phyloP scores from a whole-genome alignment of 2,888 invertebrate species.

The Amphimallon solstitiale region DNA sequence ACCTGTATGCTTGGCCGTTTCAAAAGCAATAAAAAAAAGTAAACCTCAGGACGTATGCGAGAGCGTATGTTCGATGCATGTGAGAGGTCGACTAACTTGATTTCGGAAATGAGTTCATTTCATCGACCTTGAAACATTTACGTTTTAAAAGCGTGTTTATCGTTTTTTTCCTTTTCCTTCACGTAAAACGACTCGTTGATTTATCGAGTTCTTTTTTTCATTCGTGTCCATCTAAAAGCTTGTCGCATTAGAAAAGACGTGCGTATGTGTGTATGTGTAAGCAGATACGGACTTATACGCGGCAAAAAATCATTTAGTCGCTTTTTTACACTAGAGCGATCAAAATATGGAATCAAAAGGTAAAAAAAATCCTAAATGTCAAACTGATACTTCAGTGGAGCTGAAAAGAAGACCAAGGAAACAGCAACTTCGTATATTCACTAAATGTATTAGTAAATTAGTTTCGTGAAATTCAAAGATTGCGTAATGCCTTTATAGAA shows the following conservation, averaged over 20 bases:
- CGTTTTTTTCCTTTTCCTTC: conserved; percentile 15
- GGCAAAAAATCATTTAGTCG: conserved; percentile 5
- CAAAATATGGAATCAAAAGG: conserved; percentile 8
- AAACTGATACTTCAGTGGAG: background rate
- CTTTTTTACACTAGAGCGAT: conserved; percentile 4
- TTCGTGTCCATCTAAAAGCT: background rate
- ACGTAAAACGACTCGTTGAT: background rate
- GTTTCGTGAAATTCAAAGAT: conserved; percentile 9
- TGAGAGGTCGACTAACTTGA: conserved; percentile 39
- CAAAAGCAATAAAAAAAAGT: conserved; percentile 24
- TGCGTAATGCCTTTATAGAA: conserved; percentile 3
- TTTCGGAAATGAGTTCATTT: conserved; percentile 39
- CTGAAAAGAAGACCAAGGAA: background rate
- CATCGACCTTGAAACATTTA: conserved; percentile 38
- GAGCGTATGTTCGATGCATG: conserved; percentile 15
- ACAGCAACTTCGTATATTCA: background rate
- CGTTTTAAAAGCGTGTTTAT: conserved; percentile 32
- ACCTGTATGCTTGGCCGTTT: conserved; percentile 42
- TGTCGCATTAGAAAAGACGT: background rate
- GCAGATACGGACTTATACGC: background rate
- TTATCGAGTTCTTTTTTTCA: background rate
- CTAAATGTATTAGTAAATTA: background rate
- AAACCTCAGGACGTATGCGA: background rate
- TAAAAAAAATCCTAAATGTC: conserved; percentile 8
- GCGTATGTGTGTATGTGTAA: background rate